Conservation (phyloP, 2,888 invertebrate genomes). For the Cynaeus angustus region DNA sequence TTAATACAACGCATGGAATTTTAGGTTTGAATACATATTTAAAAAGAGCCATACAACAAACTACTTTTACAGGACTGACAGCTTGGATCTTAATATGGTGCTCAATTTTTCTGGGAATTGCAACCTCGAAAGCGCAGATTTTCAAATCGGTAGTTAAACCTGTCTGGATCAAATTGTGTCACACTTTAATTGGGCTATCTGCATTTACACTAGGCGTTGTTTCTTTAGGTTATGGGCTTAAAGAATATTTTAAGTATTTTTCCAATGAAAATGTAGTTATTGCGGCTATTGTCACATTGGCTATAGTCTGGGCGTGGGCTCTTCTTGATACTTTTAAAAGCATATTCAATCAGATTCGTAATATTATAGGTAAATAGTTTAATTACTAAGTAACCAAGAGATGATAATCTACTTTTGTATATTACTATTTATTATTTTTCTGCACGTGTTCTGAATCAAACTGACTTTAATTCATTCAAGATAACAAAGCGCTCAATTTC, state of each 20-base stretch:
- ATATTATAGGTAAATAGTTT: constrained; percentile 19
- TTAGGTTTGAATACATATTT: constrained; percentile 21
- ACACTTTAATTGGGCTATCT: constrained; percentile 18
- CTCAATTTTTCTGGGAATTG: constrained; percentile 20
- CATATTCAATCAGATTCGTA: constrained; percentile 26
- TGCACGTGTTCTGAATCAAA: too few relatives aligned
- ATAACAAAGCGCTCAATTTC: too few relatives aligned
- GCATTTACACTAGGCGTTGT: constrained; percentile 21
- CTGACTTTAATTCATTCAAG: too few relatives aligned
- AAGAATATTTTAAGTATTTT: constrained; percentile 12
- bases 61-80: constrained; percentile 47
- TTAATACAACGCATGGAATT: constrained; percentile 38
- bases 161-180: constrained; percentile 17
- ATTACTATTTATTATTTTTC: too few relatives aligned
- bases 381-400: too few relatives aligned
- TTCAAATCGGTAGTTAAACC: constrained; percentile 20
- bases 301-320: constrained; percentile 33
- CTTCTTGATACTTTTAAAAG: constrained; percentile 16
- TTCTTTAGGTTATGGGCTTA: constrained; percentile 33
- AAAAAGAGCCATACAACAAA: constrained; percentile 45
- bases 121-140: constrained; percentile 8
- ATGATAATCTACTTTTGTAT: too few relatives aligned
- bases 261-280: constrained; percentile 10
- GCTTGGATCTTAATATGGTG: constrained; percentile 34
- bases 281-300: constrained; percentile 27